Evolutionary conservation across 2,888 invertebrate species (phyloP), one percentile per base, ranked within the genome.

Genomic region (Drosophila birchii): DNA sequence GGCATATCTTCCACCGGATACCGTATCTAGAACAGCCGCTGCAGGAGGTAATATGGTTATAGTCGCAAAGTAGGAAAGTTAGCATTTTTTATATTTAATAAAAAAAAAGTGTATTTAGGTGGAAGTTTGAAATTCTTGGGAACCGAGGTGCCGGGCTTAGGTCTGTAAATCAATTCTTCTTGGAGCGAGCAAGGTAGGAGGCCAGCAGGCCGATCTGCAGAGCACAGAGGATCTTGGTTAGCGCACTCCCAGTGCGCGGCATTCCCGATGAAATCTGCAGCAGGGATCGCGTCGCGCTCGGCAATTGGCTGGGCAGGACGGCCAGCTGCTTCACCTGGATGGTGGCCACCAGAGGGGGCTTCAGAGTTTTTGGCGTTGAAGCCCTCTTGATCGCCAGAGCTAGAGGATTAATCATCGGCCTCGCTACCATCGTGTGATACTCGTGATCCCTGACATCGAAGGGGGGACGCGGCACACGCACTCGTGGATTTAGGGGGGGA

Each of bases 21-120:
- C 96, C 95, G 0, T 34, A 8, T 14, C 18, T 26, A 18, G 55
- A 43, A 41, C 41, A 55, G 41, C 56, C 69, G 11, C 66, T 58
- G 47, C 29, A 53, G 38, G 64, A 61, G n/a, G 61, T 66, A 43
- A 61, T 74, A 3, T 86, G 77, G 75, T 45, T 59, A 51, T 74
- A 84, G 66, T 66, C 32, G n/a, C 45, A 49, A 58, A 6, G 8
- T 23, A 59, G 34, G 20, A 26, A 51, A 45, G 14, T 7, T 26
- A 45, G 26, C 18, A 14, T 18, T n/a, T 11, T 16, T 23, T 34
- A 63, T 43, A 78, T 77, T 77, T 75, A 69, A 73, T 66, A 66
- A 63, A 6, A 66, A 63, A 6, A 39, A 63, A 39, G n/a, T 36
- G 7, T 26, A 36, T 20, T 36, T 39, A 51, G 18, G 8, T 12